These are phyloP conservation scores for Meteorus colon DNA, from an alignment of 2,888 invertebrate genomes.

Conservation along the genomic window DNA sequence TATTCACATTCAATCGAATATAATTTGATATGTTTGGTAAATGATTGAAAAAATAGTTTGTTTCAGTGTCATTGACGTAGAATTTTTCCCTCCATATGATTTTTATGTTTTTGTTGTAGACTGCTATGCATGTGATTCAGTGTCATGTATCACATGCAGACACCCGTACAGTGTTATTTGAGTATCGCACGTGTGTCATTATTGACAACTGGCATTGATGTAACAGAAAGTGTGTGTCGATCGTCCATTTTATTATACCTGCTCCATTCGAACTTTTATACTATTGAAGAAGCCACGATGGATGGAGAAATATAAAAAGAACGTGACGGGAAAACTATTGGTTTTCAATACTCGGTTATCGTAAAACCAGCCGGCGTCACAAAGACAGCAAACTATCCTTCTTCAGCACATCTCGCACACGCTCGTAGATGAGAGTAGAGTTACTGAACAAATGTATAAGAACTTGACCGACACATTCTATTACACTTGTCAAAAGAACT, in stretches of 20 bases:
- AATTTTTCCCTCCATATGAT: no score
- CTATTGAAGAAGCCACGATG: slow-evolving; percentile 1
- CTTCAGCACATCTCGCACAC: neutral
- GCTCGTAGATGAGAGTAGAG: neutral
- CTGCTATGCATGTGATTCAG: neutral
- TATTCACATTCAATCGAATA: no score
- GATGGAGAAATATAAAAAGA: neutral
- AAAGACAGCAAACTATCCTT: slow-evolving; percentile 7
- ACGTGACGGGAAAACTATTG: slow-evolving; percentile 22
- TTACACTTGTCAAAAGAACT: neutral
- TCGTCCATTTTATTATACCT: neutral
- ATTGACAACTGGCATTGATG: slow-evolving; percentile 6
- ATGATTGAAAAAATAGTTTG: no score
- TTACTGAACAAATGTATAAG: neutral
- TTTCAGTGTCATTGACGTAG: no score
- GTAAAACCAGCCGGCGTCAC: neutral
- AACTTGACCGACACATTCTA: slow-evolving; percentile 23
- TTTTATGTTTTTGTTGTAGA: no score
- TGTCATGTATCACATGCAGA: neutral
- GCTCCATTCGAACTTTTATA: neutral
- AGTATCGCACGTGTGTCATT: neutral
- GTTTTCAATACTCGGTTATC: slow-evolving; percentile 29
- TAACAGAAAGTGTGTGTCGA: neutral
- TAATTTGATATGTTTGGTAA: no score
- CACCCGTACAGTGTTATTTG: neutral